Evolutionary conservation across 2,888 invertebrate species (phyloP).

Genomic region (Caenorhabditis afra): DNA sequence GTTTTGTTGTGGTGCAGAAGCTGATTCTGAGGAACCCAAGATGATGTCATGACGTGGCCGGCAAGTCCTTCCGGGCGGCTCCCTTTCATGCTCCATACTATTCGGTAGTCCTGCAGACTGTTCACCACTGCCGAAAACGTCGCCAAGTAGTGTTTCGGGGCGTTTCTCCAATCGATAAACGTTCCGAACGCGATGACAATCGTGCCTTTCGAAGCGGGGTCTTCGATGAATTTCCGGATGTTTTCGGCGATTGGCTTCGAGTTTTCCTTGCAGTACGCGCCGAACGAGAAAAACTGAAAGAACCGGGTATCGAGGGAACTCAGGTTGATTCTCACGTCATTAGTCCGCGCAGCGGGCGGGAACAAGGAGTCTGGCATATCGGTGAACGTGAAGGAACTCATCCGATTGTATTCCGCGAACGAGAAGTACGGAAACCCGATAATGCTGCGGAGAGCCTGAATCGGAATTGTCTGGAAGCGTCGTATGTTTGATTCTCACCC

Average conservation of each 20-base stretch:
- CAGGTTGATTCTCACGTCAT: constrained; percentile 35
- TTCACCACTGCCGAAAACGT: constrained; percentile 40
- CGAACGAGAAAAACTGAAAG: constrained; percentile 50
- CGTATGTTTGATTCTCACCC: constrained; percentile 20
- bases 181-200: constrained; percentile 55
- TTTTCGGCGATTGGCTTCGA: constrained; percentile 18
- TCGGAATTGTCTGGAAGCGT: not conserved
- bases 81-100: constrained; percentile 54
- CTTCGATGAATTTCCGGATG: constrained; percentile 32
- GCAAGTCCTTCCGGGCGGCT: constrained; percentile 25
- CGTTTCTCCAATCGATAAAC: constrained; percentile 52
- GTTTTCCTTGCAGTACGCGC: constrained; percentile 43
- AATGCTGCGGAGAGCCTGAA: constrained; percentile 28
- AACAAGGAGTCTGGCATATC: constrained; percentile 58
- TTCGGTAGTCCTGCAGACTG: constrained; percentile 26
- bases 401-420: constrained; percentile 44
- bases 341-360: constrained; percentile 49
- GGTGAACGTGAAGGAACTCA: constrained; percentile 48
- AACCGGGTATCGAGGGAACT: no score
- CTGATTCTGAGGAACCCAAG: constrained; percentile 56
- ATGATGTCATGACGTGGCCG: constrained; percentile 33
- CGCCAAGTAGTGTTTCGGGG: constrained; percentile 40
- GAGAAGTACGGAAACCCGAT: constrained; percentile 49
- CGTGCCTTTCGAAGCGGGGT: constrained; percentile 50
- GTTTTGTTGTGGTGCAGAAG: constrained; percentile 56